Evolutionary conservation across 2,888 invertebrate species (phyloP).

Genomic region (Bombylius major): DNA sequence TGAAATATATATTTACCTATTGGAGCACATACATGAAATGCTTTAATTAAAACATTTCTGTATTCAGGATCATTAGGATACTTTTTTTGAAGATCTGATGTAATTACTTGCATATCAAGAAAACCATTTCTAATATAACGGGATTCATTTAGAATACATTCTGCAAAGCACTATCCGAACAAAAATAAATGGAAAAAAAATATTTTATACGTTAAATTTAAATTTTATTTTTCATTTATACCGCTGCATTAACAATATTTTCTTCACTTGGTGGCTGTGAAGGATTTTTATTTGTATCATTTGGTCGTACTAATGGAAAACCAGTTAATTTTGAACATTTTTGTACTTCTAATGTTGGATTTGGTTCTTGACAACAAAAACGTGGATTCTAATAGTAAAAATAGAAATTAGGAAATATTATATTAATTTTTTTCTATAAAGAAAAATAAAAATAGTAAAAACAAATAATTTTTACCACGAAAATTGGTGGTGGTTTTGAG

Average conservation of each 20-base stretch:
- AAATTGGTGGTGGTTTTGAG: no score
- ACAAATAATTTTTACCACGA: no score
- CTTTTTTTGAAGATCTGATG: slow-evolving; percentile 20
- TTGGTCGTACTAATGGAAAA: slow-evolving; percentile 13
- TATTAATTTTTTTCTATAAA: background rate
- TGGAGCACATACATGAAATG: slow-evolving; percentile 26
- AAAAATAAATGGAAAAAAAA: background rate
- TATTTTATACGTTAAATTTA: background rate
- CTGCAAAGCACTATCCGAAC: slow-evolving; percentile 27
- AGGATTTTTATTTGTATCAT: background rate
- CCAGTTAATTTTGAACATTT: slow-evolving; percentile 25
- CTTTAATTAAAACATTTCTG: slow-evolving; percentile 23
- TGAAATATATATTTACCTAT: slow-evolving; percentile 17
- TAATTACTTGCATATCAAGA: slow-evolving; percentile 16
- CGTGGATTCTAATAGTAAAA: slow-evolving; percentile 25
- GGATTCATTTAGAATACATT: slow-evolving; percentile 28
- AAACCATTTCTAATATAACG: slow-evolving; percentile 19
- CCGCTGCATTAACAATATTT: background rate
- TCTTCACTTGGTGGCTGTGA: slow-evolving; percentile 15
- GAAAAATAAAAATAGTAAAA: background rate
- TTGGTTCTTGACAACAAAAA: slow-evolving; percentile 29
- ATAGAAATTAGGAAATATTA: background rate
- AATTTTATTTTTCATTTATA: background rate
- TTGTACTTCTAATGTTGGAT: slow-evolving; percentile 25
- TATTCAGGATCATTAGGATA: slow-evolving; percentile 26